Evolutionary conservation across 2,888 invertebrate species (phyloP).

Genomic region (Invenusta paracnida): DNA sequence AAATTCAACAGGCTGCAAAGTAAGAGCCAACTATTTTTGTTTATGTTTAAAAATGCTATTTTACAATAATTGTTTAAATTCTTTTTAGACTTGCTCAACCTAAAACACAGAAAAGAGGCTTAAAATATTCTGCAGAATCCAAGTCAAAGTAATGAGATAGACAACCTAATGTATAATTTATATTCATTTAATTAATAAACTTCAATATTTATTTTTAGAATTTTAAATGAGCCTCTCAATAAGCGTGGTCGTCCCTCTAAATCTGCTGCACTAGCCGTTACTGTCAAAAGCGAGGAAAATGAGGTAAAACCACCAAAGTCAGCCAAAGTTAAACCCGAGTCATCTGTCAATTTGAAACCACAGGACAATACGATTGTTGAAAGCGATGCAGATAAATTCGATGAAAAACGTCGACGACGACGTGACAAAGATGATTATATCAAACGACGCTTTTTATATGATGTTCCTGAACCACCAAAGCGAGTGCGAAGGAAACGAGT

Average conservation of each 20-base stretch:
- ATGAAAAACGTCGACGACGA: background rate
- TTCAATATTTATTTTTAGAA: background rate
- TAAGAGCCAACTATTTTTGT: background rate
- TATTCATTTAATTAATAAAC: background rate
- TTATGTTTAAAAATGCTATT: background rate
- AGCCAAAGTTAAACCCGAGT: background rate
- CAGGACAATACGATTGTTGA: background rate
- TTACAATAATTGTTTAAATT: background rate
- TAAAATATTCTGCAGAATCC: too few species aligned
- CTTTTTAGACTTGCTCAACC: too few species aligned
- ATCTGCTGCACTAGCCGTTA: background rate
- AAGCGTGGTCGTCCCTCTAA: conserved; percentile 2
- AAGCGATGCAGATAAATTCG: background rate
- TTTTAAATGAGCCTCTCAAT: background rate
- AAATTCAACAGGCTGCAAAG: background rate
- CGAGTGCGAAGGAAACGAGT: background rate
- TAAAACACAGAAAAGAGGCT: too few species aligned
- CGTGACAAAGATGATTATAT: background rate
- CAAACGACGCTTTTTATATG: background rate
- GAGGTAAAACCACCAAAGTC: background rate
- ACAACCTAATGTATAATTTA: too few species aligned
- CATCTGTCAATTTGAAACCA: background rate
- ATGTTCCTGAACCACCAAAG: background rate
- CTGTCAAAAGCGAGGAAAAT: background rate
- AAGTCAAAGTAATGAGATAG: too few species aligned